Evolutionary conservation across 2,797 vertebrate species (phyloP).

Genomic region (Adelosebastes latens): DNA sequence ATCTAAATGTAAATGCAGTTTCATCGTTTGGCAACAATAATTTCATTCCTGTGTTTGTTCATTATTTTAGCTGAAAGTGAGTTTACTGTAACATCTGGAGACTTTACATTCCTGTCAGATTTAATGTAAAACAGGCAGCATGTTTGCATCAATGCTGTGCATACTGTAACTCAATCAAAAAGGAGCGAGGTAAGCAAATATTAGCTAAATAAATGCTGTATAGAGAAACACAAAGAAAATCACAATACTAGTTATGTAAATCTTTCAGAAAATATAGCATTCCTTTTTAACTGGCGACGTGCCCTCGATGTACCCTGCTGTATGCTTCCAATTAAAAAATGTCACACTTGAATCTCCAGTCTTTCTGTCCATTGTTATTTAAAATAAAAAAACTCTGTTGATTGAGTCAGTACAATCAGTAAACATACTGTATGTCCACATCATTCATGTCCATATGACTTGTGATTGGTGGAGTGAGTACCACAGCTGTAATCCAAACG

Average conservation of each 20-base stretch:
- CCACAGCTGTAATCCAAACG: not conserved
- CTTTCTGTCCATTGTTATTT: not conserved
- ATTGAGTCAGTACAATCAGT: too few relatives aligned
- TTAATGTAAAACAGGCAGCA: not conserved
- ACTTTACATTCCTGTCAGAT: not conserved
- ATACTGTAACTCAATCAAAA: not conserved
- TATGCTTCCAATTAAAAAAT: not conserved
- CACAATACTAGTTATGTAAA: not conserved
- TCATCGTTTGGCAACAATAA: constrained; percentile 1
- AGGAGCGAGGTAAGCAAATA: not conserved
- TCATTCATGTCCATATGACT: not conserved
- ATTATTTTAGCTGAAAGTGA: constrained; percentile 5
- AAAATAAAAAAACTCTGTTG: not conserved
- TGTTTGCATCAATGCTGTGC: not conserved
- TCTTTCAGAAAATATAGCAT: not conserved
- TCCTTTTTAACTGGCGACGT: not conserved
- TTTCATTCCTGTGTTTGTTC: not conserved
- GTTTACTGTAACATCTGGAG: not conserved
- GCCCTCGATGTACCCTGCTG: not conserved
- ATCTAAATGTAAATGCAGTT: constrained; percentile 50
- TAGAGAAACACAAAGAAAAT: not conserved
- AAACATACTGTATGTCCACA: too few relatives aligned
- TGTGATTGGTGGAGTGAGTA: not conserved
- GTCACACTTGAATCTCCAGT: not conserved
- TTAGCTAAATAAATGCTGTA: not conserved